These are phyloP conservation scores for Corythucha ciliata DNA, from an alignment of 2,888 invertebrate species.

Conservation along the genomic window DNA sequence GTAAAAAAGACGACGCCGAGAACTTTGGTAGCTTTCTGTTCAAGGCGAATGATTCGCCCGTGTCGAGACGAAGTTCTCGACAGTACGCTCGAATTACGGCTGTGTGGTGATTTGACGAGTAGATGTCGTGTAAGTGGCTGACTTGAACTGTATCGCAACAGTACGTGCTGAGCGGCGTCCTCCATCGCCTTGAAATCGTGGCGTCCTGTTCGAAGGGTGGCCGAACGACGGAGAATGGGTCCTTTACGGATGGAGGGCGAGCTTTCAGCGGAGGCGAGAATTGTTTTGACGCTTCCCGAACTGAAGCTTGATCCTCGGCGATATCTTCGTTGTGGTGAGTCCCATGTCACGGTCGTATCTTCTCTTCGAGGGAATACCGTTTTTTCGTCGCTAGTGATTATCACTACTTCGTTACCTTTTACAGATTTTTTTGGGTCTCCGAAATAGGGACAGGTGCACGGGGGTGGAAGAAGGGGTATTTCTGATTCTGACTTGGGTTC, in stretches of 20 bases:
- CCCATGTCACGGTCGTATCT: conserved; percentile 31
- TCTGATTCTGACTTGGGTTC: conserved; percentile 16
- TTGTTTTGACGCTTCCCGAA: conserved; percentile 53
- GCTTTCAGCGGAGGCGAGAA: conserved; percentile 45
- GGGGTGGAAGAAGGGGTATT: conserved; percentile 50
- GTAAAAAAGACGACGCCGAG: conserved; percentile 90
- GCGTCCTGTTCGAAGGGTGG: conserved; percentile 45
- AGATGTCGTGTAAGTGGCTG: conserved; percentile 27
- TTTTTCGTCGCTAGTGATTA: conserved; percentile 36
- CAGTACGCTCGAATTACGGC: conserved; percentile 69
- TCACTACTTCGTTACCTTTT: conserved; percentile 36
- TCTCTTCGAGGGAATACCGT: conserved; percentile 32
- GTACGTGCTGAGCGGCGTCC: conserved; percentile 30
- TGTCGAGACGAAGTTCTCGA: conserved; percentile 53
- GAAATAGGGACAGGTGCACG: conserved; percentile 74
- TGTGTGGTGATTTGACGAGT: conserved; percentile 38
- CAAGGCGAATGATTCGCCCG: conserved; percentile 72
- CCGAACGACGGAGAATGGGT: conserved; percentile 49
- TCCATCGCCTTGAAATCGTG: conserved; percentile 30
- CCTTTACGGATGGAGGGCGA: conserved; percentile 40
- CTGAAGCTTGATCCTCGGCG: conserved; percentile 30
- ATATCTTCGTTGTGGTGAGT: conserved; percentile 27
- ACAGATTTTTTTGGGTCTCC: conserved; percentile 43
- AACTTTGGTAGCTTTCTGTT: conserved; percentile 95
- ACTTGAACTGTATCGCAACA: conserved; percentile 30